Evolutionary conservation across 2,797 vertebrate species (phyloP), one percentile per base, ranked within the genome.

Genomic region (Rhabdomys pumilio): DNA sequence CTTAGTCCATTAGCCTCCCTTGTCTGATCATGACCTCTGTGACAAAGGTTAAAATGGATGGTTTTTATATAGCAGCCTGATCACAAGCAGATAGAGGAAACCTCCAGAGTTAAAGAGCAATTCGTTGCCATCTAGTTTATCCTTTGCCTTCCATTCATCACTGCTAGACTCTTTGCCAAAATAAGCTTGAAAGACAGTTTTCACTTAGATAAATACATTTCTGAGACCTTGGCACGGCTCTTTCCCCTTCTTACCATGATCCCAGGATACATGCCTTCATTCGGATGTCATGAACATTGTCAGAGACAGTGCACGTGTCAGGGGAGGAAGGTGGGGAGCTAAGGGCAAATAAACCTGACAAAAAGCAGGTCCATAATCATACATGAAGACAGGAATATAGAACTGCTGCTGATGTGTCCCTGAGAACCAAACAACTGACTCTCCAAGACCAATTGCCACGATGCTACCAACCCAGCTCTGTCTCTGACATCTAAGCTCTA

Each of bases 191-290:
- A 59, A 96, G 38, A 7, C 44, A 75, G 82, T 93, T 63, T 95
- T 94, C 50, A 84, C 50, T 93, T 90, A 67, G 19, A 65, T 91
- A 47, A 91, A 65, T 91, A 34, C 26, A 53, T 95, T 91, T n/a
- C 22, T 67, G 13, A 47, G 19, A 4, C 19, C 86, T 97, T 72
- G 41, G 72, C n/a, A 91, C 77, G 83, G 44, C 75, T 47, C 57
- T 85, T 88, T 50, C 9, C 8, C 12, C 67, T 76, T 65, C 61
- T 59, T 47, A 82, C 24, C 29, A 29, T 6, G 76, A 76, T 86
- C 53, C 41, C 82, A 57, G 53, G 44, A 34, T 47, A 77, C 31
- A 41, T 6, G 38, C 84, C 34, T 92, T 96, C 12, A 53, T 84
- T 47, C 47, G 76, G 82, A 80, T 86, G 47, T 50, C 12, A 24